Base-by-base conservation (phyloP, 2,797 vertebrate species). In the Enteromius viviparus region DNA sequence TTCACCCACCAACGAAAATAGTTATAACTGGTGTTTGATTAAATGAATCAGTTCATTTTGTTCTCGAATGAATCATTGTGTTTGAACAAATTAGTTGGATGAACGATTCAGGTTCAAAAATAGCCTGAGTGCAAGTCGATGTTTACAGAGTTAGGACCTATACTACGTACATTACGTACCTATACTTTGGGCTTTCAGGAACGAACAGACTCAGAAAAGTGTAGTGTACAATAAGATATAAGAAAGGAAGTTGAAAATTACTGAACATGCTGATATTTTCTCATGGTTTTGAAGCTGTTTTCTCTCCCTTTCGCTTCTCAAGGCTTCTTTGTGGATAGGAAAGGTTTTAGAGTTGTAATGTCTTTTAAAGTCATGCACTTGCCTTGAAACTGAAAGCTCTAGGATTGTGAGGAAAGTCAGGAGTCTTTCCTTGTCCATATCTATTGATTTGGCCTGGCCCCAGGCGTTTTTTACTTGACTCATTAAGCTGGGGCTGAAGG, bases 371-470 rank as follows among this genome's bases (percentile, higher is more conserved):
- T 68, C 60, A 21, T 49, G 34, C 40, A 53, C n/a, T 77, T 69
- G 21, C 78, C 53, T 69, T 62, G 6, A 70, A 77, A 37, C 69
- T 82, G 60, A 74, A 49, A 72, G 74, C 81, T 85, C 70, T 53
- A 29, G 69, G 49, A 45, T 75, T 26, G 65, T 68, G 32, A 10
- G 42, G 47, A 68, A 79, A 82, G 69, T 76, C 71, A 76, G 74
- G 79, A 55, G 87, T 90, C 86, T 74, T 74, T 87, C 83, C 82
- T n/a, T 34, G 53, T 87, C 55, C 86, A 81, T 88, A 58, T 85
- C 70, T 88, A 83, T 89, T 88, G 85, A 83, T 87, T 76, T 81
- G 32, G 77, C 55, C 64, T 49, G 29, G 69, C 72, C 26, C 14
- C 74, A 85, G 77, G 77, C 77, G 2, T 51, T n/a, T 49, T 75